Evolutionary conservation across 2,888 invertebrate genomes (phyloP), one percentile per base, ranked within the genome.

Genomic region (Prenolepis imparis): DNA sequence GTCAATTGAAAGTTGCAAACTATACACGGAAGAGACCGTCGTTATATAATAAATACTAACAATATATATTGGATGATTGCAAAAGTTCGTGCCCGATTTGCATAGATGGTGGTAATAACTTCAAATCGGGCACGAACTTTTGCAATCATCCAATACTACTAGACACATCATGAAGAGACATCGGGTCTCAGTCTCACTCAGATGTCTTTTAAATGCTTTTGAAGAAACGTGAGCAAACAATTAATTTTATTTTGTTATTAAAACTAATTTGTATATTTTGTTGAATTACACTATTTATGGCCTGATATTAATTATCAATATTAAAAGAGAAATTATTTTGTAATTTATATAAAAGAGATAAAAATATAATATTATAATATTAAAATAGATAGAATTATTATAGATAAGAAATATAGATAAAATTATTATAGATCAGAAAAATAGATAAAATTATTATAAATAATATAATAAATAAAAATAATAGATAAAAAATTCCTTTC

Each of bases 1-100:
- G 41, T 68, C 70, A 80, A 80, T 70, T 68, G 70, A 80, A 52
- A n/a, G 32, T 1, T 11, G 24, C 24, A 11, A 39, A 12, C 12
- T 55, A 55, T 55, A 28, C 55, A 77, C 39, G 4, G 36, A 67
- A 77, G 48, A 6, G 12, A 28, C 28, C 5, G 21, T 48, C 5
- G 5, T 1, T 15, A 28, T n/a, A 28, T 28, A 39, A 11, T 18
- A 18, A 44, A 66, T 52, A 44, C 12, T 21, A 24, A 32, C n/a
- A 55, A 3, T 24, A 52, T 36, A 2, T 41, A n/a, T n/a, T n/a
- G n/a, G n/a, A n/a, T n/a, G n/a, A n/a, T n/a, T n/a, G n/a, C n/a
- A n/a, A n/a, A n/a, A n/a, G n/a, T n/a, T n/a, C n/a, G n/a, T n/a
- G n/a, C n/a, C n/a, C n/a, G n/a, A n/a, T n/a, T n/a, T n/a, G n/a